A percentile compares a stretch with the other conserved stretches of the same genome.
phyloP scores from a whole-genome alignment of 53 echinoderm and acorn worm species.

The Astropecten irregularis region DNA sequence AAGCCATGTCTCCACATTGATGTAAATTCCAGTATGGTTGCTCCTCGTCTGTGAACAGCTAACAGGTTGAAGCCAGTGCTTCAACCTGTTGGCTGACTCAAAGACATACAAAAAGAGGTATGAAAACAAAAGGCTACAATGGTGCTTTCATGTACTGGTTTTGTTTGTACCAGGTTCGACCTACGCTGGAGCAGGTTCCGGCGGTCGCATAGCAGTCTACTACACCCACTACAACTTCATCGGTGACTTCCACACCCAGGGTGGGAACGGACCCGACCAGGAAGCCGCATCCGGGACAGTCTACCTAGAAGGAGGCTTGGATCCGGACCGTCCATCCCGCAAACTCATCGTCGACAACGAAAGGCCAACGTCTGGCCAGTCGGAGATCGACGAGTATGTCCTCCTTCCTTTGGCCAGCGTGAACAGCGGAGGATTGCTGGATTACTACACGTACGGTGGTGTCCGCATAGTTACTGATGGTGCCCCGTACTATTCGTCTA shows the following conservation, averaged over 20 bases:
- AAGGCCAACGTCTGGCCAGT: slow-evolving; percentile 38
- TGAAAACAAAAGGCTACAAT: no score
- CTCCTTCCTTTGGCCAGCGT: slow-evolving; percentile 56
- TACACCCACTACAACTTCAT: slow-evolving; percentile 76
- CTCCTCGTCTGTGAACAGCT: no score
- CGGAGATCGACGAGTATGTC: slow-evolving; percentile 51
- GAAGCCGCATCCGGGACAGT: slow-evolving; percentile 77
- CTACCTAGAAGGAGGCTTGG: slow-evolving; percentile 66
- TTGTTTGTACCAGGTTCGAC: slow-evolving; percentile 10
- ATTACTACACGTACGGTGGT: slow-evolving; percentile 70
- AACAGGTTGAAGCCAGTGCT: no score
- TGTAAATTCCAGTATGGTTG: no score
- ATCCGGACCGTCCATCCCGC: slow-evolving; percentile 20
- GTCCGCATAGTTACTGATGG: slow-evolving; percentile 29
- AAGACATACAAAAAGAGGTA: no score
- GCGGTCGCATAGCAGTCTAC: slow-evolving; percentile 84
- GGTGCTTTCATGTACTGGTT: no score
- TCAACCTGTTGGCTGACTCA: no score
- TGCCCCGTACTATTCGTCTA: neutral
- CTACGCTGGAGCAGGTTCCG: slow-evolving; percentile 75
- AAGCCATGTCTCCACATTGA: no score
- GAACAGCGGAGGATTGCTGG: neutral
- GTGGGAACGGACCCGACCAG: slow-evolving; percentile 61
- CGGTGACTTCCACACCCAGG: slow-evolving; percentile 68
- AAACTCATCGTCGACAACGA: slow-evolving; percentile 78